Percentiles rank a stretch among this genome's conserved stretches.
phyloP scores from a whole-genome alignment of 2,113 vertebrate species.

The Taurulus bubalis region DNA sequence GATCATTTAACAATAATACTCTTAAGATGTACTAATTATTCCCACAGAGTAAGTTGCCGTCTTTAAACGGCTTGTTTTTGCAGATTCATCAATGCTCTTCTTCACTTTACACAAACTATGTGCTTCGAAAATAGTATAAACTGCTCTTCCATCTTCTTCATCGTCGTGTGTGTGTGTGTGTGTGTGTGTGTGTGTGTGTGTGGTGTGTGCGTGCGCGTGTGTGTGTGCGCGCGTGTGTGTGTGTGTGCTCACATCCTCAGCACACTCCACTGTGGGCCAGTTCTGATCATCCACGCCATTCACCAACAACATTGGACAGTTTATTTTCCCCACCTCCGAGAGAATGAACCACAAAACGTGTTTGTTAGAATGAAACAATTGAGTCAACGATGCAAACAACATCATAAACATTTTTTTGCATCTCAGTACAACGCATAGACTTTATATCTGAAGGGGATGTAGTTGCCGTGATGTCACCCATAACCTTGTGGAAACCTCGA shows the following conservation, averaged over 20 bases:
- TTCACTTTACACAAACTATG: not conserved
- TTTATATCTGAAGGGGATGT: not conserved
- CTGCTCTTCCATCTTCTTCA: not conserved
- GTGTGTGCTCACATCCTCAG: constrained; percentile 64
- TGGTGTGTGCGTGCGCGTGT: constrained; percentile 5
- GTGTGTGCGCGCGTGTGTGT: constrained; percentile 15
- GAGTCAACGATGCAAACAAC: not conserved
- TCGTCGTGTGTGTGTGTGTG: constrained; percentile 7
- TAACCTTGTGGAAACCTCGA: too few relatives aligned
- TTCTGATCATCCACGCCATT: constrained; percentile 81
- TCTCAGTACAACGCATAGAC: not conserved
- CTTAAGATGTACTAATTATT: too few relatives aligned
- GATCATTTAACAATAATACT: too few relatives aligned
- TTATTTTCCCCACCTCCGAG: constrained; percentile 76
- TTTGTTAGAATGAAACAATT: not conserved
- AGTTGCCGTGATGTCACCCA: too few relatives aligned
- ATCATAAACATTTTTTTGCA: not conserved
- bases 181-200: constrained; percentile 5
- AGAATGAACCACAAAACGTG: not conserved
- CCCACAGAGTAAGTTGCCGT: not conserved
- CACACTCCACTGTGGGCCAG: constrained; percentile 63
- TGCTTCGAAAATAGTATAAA: not conserved
- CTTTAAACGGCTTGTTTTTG: not conserved
- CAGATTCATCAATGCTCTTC: not conserved
- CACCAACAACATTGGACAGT: constrained; percentile 80